Base-by-base conservation (phyloP, 1,140 invertebrate species). In the Cotesia typhae region DNA sequence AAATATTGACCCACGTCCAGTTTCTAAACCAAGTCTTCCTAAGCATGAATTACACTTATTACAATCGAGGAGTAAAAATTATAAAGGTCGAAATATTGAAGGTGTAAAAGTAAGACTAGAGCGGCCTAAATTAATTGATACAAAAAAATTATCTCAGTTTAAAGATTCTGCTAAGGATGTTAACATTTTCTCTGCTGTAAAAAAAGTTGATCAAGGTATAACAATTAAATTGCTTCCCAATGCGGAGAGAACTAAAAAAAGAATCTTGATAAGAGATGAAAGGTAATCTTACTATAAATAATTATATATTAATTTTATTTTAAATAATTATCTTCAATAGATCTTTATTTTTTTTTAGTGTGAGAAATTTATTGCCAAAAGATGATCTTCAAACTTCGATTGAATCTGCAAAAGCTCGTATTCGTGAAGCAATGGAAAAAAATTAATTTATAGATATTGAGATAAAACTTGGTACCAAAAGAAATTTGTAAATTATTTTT, bases 201-300 rank as follows among this genome's bases (percentile, higher is more conserved):
- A 84, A 57, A 84, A 81, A 74, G 70, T 80, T 4, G 71, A 80
- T 2, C 79, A 69, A 66, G 77, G 75, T 63, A 86, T 84, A 14
- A 81, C 60, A 14, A 82, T 85, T 4, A 85, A 82, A 73, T 73
- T 84, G 71, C 37, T 79, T 12, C 66, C 78, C 1, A 78, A 76
- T 38, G 20, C 9, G 38, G 35, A 72, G 60, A 73, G 64, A 14
- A 75, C 36, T 17, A 81, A 79, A 36, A 84, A 82, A 47, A 77
- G 76, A 36, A 86, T 85, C 66, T 60, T 85, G 4, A 78, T 85
- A 55, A 84, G 80, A 77, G 71, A 81, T 74, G 67, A 79, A 37
- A 81, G 73, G 83, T 84, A 80, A 38, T 20, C 65, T 9, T 47
- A 9, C 6, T 38, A 37, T 57, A 38, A 14, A 65, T 7, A 70